Evolutionary conservation across 2,888 invertebrate genomes (phyloP), one percentile per base, ranked within the genome.

Genomic region (Neelides folsomi): DNA sequence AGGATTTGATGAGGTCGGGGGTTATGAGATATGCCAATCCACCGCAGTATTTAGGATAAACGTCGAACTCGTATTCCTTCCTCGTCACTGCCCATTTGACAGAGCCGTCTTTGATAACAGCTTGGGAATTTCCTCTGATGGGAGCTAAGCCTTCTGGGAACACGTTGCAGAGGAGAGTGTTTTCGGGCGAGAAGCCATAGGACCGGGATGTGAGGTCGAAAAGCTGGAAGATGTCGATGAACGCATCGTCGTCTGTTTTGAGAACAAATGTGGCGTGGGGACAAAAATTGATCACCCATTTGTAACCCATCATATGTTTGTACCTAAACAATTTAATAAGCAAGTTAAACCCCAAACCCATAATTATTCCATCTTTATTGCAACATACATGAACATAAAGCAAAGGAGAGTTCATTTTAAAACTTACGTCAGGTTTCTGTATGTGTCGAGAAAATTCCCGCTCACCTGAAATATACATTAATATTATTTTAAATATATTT

Each of bases 41-140:
- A 6, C 63, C 66, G 53, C 68, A 68, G 47, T 67, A 68, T 2
- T 58, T 55, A 2, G 68, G 68, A 51, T 66, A 68, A 1, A 52
- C 58, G 2, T 54, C 49, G 49, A 56, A 54, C 0, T 66, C 66
- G 52, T 65, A 68, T 20, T 67, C 67, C 9, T 64, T 58, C 7
- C 20, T 16, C 3, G 61, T 55, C 27, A 68, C 64, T 15, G 52
- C 48, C 68, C 68, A 68, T 55, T 67, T 67, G 27, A 27, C 27
- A 6, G 60, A 59, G 0, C 54, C 52, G 10, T 20, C n/a, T 19
- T 35, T 49, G 39, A 38, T 38, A 35, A 8, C 45, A 27, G 13
- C 39, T 37, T 19, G 13, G 6, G 19, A 41, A 20, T 27, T 4
- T 19, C 13, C 35, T 35, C 64, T 38, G 1, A 64, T 56, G 1